A percentile compares a stretch with the other conserved stretches of the same genome.
phyloP scores from a whole-genome alignment of 2,797 vertebrate species.

The Enteromius anoplus region DNA sequence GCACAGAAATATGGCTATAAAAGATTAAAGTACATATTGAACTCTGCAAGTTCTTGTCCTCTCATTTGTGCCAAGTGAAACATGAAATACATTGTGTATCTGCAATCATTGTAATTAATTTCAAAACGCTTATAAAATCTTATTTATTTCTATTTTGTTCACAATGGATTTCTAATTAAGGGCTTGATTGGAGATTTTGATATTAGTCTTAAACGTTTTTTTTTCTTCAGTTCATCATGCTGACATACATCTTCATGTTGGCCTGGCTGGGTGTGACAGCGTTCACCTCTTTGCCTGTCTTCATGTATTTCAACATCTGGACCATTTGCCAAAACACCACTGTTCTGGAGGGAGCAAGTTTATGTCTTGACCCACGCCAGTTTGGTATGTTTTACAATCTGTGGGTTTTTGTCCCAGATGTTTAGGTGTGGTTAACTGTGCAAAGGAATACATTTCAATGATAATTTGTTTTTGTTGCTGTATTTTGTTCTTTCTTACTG shows the following conservation, averaged over 20 bases:
- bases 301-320: constrained; percentile 99
- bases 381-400: constrained; percentile 81
- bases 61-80: constrained; percentile 11
- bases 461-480: not conserved
- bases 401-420: not conserved
- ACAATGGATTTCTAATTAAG: not conserved
- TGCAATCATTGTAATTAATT: not conserved
- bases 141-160: not conserved
- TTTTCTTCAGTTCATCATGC: constrained; percentile 91
- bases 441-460: not conserved
- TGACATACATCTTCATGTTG: constrained; percentile 99
- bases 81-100: not conserved
- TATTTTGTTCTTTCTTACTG: not conserved
- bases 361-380: constrained; percentile 96
- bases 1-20: constrained; percentile 24
- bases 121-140: not conserved
- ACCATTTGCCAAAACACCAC: constrained; percentile 95
- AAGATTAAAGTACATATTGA: not conserved
- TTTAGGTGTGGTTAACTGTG: constrained; percentile 1
- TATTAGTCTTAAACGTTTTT: not conserved
- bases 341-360: constrained; percentile 81
- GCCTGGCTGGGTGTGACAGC: constrained; percentile 97
- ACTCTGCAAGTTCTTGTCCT: constrained; percentile 7
- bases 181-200: not conserved
- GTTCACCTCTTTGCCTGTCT: constrained; percentile 96